Percentiles rank a stretch among this genome's conserved stretches.
Evolutionary conservation across 2,797 vertebrate genomes (phyloP).

Genomic region (Sebastes ruberrimus): DNA sequence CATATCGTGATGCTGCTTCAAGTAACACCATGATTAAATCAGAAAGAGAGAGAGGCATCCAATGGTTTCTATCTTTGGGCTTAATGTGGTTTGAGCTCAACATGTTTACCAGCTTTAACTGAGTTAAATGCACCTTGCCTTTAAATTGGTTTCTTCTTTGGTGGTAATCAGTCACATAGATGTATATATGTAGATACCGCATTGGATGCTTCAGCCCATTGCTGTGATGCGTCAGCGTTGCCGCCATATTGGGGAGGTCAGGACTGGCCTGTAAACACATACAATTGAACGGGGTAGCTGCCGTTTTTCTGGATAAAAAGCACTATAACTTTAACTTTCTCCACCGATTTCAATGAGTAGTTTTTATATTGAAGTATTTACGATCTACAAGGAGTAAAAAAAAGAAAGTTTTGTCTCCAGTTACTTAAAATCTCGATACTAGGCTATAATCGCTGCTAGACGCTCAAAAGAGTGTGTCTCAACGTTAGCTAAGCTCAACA

Average conservation of each 20-base stretch:
- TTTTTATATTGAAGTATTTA: too few species aligned
- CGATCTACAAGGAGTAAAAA: too few species aligned
- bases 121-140: not conserved
- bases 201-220: not conserved
- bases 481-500: too few species aligned
- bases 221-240: not conserved
- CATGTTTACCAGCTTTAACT: not conserved
- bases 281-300: too few species aligned
- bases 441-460: too few species aligned
- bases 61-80: slow-evolving; percentile 3
- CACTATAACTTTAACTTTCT: too few species aligned
- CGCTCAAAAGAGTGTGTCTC: too few species aligned
- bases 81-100: slow-evolving; percentile 6
- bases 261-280: accelerated
- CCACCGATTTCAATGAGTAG: too few species aligned
- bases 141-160: not conserved
- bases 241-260: too few species aligned
- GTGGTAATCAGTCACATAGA: not conserved
- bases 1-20: slow-evolving; percentile 27
- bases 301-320: too few species aligned
- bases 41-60: not conserved
- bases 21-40: slow-evolving; percentile 35
- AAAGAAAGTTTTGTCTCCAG: too few species aligned
- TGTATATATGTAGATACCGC: not conserved
- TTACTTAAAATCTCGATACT: too few species aligned